Evolutionary conservation across 2,888 invertebrate species (phyloP).

Genomic region (Neria commutata): DNA sequence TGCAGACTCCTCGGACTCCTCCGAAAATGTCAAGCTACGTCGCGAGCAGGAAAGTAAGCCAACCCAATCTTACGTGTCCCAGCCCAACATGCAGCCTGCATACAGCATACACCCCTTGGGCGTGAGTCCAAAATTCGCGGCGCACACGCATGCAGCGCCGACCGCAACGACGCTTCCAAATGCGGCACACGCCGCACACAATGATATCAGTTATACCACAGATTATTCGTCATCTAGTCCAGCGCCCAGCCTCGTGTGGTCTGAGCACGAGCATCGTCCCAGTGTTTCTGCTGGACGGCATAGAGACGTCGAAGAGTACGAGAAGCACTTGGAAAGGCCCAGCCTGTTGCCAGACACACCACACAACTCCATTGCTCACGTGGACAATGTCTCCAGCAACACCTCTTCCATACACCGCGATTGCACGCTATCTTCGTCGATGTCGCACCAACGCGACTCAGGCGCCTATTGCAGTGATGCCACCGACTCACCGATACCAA

Average conservation of each 20-base stretch:
- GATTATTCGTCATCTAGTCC: conserved; percentile 60
- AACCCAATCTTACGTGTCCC: conserved; percentile 66
- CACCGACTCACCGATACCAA: conserved; percentile 56
- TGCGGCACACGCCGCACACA: conserved; percentile 27
- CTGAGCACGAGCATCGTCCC: conserved; percentile 49
- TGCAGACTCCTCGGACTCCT: conserved; percentile 52
- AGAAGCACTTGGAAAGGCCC: conserved; percentile 25
- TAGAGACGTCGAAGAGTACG: conserved; percentile 35
- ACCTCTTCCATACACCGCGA: conserved; percentile 55
- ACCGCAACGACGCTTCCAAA: conserved; percentile 19
- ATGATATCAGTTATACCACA: conserved; percentile 58
- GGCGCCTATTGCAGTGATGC: conserved; percentile 59
- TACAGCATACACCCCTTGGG: conserved; percentile 66
- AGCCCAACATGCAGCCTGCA: conserved; percentile 68
- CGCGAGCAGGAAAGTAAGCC: conserved; percentile 68
- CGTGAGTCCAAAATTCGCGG: conserved; percentile 45
- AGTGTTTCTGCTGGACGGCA: conserved; percentile 8
- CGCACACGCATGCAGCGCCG: conserved; percentile 29
- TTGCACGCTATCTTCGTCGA: conserved; percentile 52
- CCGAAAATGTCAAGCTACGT: conserved; percentile 54
- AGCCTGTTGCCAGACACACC: conserved; percentile 66
- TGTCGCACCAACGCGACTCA: conserved; percentile 57
- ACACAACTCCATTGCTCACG: conserved; percentile 71
- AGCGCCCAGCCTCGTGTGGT: conserved; percentile 58
- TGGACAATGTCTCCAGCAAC: conserved; percentile 53